Conservation (phyloP, 2,888 invertebrate genomes). For the Eumerus sabulonum region DNA sequence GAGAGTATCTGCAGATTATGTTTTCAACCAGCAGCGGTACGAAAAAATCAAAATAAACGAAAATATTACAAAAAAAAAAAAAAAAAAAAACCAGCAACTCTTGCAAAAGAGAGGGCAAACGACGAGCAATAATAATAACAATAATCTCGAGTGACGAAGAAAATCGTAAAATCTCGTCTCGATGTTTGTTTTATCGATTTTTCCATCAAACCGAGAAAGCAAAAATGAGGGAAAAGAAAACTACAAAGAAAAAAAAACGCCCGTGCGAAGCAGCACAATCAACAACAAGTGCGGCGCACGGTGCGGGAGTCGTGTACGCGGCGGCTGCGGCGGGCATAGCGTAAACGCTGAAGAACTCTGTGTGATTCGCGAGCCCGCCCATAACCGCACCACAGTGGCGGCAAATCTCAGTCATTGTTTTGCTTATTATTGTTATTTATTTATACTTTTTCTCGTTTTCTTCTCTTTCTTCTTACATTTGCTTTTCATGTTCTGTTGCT, state of each 20-base stretch:
- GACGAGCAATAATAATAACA: no score
- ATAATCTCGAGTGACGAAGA: constrained; percentile 32
- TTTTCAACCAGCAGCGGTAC: constrained; percentile 78
- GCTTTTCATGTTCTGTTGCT: constrained; percentile 19
- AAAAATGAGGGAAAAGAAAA: neutral
- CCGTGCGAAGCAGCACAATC: no score
- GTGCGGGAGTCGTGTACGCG: constrained; percentile 24
- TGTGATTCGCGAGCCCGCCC: constrained; percentile 59
- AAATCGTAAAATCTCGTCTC: constrained; percentile 39
- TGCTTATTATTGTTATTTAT: constrained; percentile 35
- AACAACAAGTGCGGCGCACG: constrained; percentile 52
- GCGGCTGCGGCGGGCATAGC: constrained; percentile 30
- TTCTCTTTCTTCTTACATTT: constrained; percentile 13
- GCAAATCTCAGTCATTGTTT: constrained; percentile 56
- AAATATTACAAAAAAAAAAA: constrained; percentile 32
- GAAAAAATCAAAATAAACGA: constrained; percentile 58
- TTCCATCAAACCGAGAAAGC: constrained; percentile 29
- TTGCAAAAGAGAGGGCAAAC: constrained; percentile 49
- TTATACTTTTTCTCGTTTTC: constrained; percentile 17
- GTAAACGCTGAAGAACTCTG: constrained; percentile 10
- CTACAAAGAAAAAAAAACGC: constrained; percentile 3
- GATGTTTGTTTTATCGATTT: constrained; percentile 68
- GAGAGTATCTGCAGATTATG: constrained; percentile 79
- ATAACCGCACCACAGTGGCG: constrained; percentile 48
- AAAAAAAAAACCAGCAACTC: constrained; percentile 55